phyloP scores from a whole-genome alignment of 35 echinoderm and acorn worm genomes.

The Stichopus chloronotus region DNA sequence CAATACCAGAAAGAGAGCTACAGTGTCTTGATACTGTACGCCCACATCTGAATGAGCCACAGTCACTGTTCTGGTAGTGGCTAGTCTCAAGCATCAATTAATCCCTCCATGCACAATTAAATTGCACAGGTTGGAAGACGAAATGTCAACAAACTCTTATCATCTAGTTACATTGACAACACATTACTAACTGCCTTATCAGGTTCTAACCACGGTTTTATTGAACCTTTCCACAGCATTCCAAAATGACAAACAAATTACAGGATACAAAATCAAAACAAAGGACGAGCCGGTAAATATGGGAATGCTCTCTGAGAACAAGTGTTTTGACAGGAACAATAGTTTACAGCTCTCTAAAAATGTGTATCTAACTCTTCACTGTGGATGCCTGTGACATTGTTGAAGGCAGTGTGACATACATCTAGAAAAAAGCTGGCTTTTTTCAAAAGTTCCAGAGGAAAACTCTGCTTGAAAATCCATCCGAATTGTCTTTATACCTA shows the following conservation, averaged over 20 bases:
- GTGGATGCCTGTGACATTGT: no score
- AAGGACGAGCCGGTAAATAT: not conserved
- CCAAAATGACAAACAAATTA: not conserved
- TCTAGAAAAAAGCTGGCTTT: no score
- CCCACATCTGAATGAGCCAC: no score
- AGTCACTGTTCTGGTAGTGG: no score
- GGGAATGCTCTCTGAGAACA: not conserved
- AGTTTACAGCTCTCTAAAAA: not conserved
- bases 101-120: not conserved
- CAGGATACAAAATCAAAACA: not conserved
- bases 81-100: not conserved
- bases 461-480: no score
- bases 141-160: not conserved
- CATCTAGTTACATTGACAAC: not conserved
- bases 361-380: no score
- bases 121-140: not conserved
- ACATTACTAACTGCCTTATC: not conserved
- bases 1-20: no score
- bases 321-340: not conserved
- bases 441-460: no score
- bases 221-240: not conserved
- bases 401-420: no score
- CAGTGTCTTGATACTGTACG: no score
- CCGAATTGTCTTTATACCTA: no score
- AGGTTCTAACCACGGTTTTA: not conserved